phyloP scores from a whole-genome alignment of 2,113 vertebrate species.

The Cinclus mexicanus region DNA sequence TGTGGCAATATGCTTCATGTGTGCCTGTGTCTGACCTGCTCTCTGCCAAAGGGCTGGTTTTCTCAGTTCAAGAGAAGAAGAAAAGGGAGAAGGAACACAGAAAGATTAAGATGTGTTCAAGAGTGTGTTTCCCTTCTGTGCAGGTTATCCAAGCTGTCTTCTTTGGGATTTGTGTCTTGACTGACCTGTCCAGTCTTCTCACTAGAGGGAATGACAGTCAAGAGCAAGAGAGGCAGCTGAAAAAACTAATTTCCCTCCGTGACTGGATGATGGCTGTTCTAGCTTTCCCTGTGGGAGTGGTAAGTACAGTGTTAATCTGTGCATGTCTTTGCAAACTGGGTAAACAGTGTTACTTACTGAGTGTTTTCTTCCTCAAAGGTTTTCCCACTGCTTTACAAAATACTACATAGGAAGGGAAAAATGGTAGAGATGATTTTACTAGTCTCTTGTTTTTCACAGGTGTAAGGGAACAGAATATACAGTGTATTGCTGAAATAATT shows the following conservation, averaged over 20 bases:
- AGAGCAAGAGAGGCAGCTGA: slow-evolving; percentile 93
- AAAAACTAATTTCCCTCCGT: slow-evolving; percentile 90
- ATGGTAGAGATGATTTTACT: neutral
- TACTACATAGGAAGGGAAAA: neutral
- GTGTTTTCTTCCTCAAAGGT: neutral
- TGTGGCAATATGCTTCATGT: fast-evolving
- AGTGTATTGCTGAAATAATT: neutral
- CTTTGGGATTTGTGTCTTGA: slow-evolving; percentile 94
- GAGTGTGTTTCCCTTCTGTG: neutral
- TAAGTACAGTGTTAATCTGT: slow-evolving; percentile 72
- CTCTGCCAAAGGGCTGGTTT: neutral
- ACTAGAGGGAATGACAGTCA: slow-evolving; percentile 88
- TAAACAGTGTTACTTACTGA: neutral
- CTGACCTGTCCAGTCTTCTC: slow-evolving; percentile 93
- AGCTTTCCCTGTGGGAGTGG: slow-evolving; percentile 94
- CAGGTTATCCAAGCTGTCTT: slow-evolving; percentile 97
- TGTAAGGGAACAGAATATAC: neutral
- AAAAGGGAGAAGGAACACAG: neutral
- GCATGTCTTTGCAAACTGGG: neutral
- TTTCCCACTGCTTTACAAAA: neutral
- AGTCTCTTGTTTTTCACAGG: neutral
- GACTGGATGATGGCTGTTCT: slow-evolving; percentile 97
- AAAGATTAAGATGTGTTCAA: neutral
- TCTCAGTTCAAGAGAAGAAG: neutral
- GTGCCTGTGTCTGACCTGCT: fast-evolving